A percentile compares a stretch with the other conserved stretches of the same genome.
phyloP scores from a whole-genome alignment of 2,113 vertebrate genomes.

The Pao palembangensis region DNA sequence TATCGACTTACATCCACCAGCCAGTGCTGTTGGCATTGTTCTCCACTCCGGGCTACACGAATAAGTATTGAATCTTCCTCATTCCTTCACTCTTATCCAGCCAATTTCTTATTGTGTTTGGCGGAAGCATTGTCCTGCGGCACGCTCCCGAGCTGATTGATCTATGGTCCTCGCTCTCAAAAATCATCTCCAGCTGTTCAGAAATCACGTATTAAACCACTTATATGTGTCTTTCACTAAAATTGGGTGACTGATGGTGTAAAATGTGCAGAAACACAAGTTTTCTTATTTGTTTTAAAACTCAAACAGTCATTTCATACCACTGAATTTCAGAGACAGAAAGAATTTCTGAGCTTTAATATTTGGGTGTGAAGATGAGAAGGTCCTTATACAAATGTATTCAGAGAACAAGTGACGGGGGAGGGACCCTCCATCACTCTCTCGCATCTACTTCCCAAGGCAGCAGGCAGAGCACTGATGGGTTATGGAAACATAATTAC shows the following conservation, averaged over 20 bases:
- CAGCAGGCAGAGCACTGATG: conserved; percentile 18
- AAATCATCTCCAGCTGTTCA: conserved; percentile 21
- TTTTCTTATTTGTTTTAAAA: too few species aligned
- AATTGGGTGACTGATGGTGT: too few species aligned
- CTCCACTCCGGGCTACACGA: conserved; percentile 29
- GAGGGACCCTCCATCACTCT: conserved; percentile 22
- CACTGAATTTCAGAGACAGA: conserved; percentile 3
- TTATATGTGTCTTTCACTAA: too few species aligned
- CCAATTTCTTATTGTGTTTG: conserved; percentile 36
- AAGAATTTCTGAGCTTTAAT: conserved; percentile 1
- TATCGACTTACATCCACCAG: conserved; percentile 8
- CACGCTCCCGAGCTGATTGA: conserved; percentile 34
- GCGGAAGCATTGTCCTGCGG: conserved; percentile 33
- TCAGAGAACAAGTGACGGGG: conserved; percentile 35
- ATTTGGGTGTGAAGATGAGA: conserved; percentile 5
- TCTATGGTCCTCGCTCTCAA: conserved; percentile 35
- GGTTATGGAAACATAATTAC: conserved; percentile 51
- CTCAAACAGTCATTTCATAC: too few species aligned
- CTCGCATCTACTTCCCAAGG: conserved; percentile 32
- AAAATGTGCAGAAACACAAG: too few species aligned
- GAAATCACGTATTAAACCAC: neutral
- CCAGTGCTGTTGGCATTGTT: conserved; percentile 12
- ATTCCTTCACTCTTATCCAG: conserved; percentile 33
- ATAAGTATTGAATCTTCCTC: conserved; percentile 31
- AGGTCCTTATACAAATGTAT: conserved; percentile 37